Base-by-base conservation (phyloP, 2,113 vertebrate species). In the Coptodon rendalli region DNA sequence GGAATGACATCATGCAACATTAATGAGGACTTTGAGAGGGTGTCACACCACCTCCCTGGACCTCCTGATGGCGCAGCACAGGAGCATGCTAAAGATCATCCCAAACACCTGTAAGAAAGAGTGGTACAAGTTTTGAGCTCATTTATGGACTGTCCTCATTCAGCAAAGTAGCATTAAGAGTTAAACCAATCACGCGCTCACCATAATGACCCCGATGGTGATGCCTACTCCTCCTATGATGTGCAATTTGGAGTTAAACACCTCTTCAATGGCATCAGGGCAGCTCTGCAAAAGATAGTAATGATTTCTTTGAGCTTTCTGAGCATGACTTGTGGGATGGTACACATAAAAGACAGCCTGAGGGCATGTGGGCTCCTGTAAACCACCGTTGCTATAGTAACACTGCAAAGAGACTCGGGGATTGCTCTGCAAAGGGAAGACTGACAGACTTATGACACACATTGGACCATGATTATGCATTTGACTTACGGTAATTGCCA, bases 11-110 rank as follows among this genome's bases (percentile, higher is more conserved):
- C 95, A 95, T 96, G 95, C 94, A 95, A 96, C 89, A 94, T 90
- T 87, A 88, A 94, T 45, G 80, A 86, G 81, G 52, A 85, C 80
- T 85, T 73, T 8, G 11, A 73, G 79, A 5, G 12, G 81, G 54
- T 50, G 16, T 94, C 96, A 99, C 93, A 99, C 98, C 97, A 99
- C 97, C 92, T 98, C 98, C 76, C 97, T 96, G 91, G 95, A 98
- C 92, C 95, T 97, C 92, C 98, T 97, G 94, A 99, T 98, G 53
- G 98, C 98, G 8, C 98, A 99, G 95, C 97, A 99, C 76, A 99
- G 95, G 84, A 99, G 93, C 98, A 99, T 98, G 90, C 98, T 99
- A 95, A 99, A 98, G 93, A 99, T 97, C 98, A 99, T 98, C 68
- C 98, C 98, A 7, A 99, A 97, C 61, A 99, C 92, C 98, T 99